Base-by-base conservation (phyloP, 1,140 invertebrate genomes). In the Pogonognathellus flavescens region DNA sequence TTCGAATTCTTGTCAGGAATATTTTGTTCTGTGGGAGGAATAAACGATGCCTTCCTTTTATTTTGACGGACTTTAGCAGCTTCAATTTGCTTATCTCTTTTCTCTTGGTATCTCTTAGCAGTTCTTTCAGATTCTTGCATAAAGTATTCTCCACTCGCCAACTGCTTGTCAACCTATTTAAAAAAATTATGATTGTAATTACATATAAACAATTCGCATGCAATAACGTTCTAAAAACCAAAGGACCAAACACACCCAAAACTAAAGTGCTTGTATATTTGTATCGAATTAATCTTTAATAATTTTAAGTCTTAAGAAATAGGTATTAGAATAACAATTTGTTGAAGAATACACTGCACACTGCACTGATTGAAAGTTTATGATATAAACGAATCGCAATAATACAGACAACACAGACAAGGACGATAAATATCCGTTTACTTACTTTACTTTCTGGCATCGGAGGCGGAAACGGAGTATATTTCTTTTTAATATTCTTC, bases 101-200 rank as follows among this genome's bases (percentile, higher is more conserved):
- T 94, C 90, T 96, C 94, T 90, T 95, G 94, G 80, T 93, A 92
- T 86, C 92, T 93, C 89, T 94, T 95, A 4, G 93, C 93, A 87
- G 93, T 93, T 89, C 94, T 95, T 86, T 98, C 95, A 80, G 95
- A 93, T 89, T 96, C 94, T 89, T 95, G 97, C 20, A 99, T 92
- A 93, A 99, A 99, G 91, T 97, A 99, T 92, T 99, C 98, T 83
- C 98, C 98, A 84, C 94, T 94, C n/a, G 95, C 97, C 88, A 99
- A 91, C 91, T 98, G 92, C 90, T 96, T 95, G 91, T 99, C 99
- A 89, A 99, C 92, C 88, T 88, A 41, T 41, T 41, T 6, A 41
- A 41, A 41, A 41, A 1, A 41, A 41, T 41, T 41, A 41, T n/a
- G n/a, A n/a, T n/a, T n/a, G n/a, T n/a, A n/a, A n/a, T n/a, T n/a